These are phyloP conservation scores for Lepus townsendii DNA, from an alignment of 2,797 vertebrate genomes.

Conservation along the genomic window DNA sequence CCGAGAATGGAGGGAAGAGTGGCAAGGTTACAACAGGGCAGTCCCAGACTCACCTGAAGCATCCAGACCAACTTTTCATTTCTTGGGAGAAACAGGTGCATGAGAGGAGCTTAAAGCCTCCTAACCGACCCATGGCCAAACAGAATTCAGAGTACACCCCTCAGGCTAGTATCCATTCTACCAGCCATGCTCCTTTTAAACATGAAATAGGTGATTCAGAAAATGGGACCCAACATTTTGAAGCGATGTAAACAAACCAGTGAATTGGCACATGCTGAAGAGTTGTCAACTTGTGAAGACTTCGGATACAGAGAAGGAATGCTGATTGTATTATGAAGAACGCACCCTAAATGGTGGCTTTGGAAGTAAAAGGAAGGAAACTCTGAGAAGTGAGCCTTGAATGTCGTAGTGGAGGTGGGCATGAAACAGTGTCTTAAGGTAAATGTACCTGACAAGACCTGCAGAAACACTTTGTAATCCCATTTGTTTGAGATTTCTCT, in stretches of 20 bases:
- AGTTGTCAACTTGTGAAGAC: background rate
- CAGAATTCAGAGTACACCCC: background rate
- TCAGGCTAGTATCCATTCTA: background rate
- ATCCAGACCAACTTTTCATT: background rate
- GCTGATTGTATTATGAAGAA: background rate
- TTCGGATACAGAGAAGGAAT: background rate
- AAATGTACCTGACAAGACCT: background rate
- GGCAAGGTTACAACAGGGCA: background rate
- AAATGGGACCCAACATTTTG: background rate
- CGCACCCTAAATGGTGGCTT: background rate
- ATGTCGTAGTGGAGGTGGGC: background rate
- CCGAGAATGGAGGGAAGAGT: background rate
- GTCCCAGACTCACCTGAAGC: background rate
- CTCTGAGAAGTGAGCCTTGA: background rate
- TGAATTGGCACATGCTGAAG: background rate
- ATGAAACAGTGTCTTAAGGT: background rate
- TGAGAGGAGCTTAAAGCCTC: background rate
- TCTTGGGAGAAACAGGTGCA: background rate
- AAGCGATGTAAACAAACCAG: background rate
- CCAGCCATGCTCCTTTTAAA: background rate
- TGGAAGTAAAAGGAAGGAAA: slow-evolving; percentile 33
- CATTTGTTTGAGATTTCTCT: background rate
- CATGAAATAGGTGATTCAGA: background rate
- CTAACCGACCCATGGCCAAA: background rate
- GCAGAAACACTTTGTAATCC: background rate